Evolutionary conservation across 2,797 vertebrate genomes (phyloP), one percentile per base, ranked within the genome.

Genomic region (Gallinago stenura): DNA sequence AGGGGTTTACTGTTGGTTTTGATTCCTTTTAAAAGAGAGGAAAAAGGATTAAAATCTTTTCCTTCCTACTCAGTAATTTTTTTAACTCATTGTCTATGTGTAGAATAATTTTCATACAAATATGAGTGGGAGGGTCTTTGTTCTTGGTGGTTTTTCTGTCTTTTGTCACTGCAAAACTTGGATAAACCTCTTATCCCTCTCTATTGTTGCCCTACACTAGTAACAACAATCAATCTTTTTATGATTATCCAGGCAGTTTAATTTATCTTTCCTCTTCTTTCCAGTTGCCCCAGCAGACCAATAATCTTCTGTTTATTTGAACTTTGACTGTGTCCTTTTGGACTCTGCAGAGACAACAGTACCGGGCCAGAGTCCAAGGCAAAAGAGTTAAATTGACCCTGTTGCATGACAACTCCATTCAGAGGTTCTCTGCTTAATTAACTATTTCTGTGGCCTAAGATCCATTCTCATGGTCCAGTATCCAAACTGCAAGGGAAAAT

Each of bases 231-330:
- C 70, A 84, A 62, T 80, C 77, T 77, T 90, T 95, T 89, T 72
- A 58, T 82, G 80, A 20, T 73, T 87, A 83, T 64, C 35, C 75
- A 83, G 33, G 81, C 86, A 85, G 78, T 94, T 87, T 81, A 89
- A 88, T 90, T 95, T 93, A 94, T 89, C 78, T 87, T 89, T 93
- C 39, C 17, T 82, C 46, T 84, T 75, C 65, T 86, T 90, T 61
- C 56, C 46, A 61, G 62, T 88, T 96, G 64, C 88, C 43, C 31
- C 66, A 79, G 81, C 70, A 79, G 39, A 84, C 60, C 92, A 93
- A 89, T 96, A 87, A 85, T 84, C 64, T 87, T 77, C 80, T 95
- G 78, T 96, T 97, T 96, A 70, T 75, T 93, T 92, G 78, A 90
- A 89, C 95, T 92, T 87, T 30, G 43, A 37, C 58, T 72, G 54